These are phyloP conservation scores for Drosophila melanocephala DNA, from an alignment of 2,888 invertebrate species.

Conservation along the genomic window DNA sequence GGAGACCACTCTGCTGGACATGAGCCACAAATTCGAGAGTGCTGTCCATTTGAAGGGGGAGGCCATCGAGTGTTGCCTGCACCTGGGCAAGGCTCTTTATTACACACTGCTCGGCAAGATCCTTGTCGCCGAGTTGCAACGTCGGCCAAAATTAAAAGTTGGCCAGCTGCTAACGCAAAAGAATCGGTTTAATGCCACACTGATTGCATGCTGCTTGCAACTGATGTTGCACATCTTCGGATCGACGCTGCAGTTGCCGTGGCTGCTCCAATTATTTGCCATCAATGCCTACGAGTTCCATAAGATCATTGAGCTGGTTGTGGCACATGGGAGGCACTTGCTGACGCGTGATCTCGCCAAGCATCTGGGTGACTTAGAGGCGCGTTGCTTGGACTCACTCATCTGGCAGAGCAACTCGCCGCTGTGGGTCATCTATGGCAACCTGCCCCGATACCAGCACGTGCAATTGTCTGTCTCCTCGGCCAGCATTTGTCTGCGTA, in stretches of 20 bases:
- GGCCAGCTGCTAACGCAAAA: slow-evolving; percentile 42
- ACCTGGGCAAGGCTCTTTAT: slow-evolving; percentile 44
- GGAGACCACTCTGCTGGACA: slow-evolving; percentile 23
- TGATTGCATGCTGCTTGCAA: slow-evolving; percentile 63
- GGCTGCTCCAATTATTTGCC: slow-evolving; percentile 50
- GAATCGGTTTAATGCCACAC: slow-evolving; percentile 28
- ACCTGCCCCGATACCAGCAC: slow-evolving; percentile 43
- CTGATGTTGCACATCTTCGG: slow-evolving; percentile 46
- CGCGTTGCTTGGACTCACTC: slow-evolving; percentile 50
- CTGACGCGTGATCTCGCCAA: slow-evolving; percentile 47
- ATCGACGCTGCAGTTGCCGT: slow-evolving; percentile 47
- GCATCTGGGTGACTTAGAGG: slow-evolving; percentile 56
- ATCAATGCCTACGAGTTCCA: slow-evolving; percentile 67
- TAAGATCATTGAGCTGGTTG: slow-evolving; percentile 63
- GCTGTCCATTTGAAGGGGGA: slow-evolving; percentile 10
- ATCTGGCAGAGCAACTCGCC: slow-evolving; percentile 59
- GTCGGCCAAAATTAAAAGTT: slow-evolving; percentile 39
- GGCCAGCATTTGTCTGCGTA: slow-evolving; percentile 63
- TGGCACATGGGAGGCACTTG: slow-evolving; percentile 46
- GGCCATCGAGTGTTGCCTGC: slow-evolving; percentile 19
- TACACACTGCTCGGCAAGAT: slow-evolving; percentile 52
- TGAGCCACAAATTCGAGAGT: slow-evolving; percentile 29
- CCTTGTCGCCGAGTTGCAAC: slow-evolving; percentile 37
- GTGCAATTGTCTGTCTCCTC: slow-evolving; percentile 14
- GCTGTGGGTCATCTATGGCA: slow-evolving; percentile 46